Conservation (phyloP, 1,140 invertebrate genomes). For the Tribolium madens region DNA sequence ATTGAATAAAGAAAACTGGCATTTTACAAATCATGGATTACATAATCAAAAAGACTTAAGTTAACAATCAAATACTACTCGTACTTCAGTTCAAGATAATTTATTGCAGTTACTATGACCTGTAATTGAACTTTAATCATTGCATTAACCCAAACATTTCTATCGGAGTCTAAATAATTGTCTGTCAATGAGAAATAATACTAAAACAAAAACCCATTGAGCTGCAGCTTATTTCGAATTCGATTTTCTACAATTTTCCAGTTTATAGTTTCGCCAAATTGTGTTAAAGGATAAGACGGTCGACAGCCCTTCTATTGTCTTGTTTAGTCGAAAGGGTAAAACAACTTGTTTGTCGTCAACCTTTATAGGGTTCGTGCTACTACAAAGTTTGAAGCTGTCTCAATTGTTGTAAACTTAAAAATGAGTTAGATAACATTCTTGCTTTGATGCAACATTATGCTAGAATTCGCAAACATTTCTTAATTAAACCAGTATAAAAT, state of each 20-base stretch:
- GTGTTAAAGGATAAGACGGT: background rate
- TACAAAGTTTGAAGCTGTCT: background rate
- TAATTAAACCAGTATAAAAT: background rate
- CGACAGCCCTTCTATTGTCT: background rate
- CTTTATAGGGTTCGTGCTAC: background rate
- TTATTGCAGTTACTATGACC: conserved; percentile 11
- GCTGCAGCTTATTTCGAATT: too few relatives aligned
- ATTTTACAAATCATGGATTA: too few relatives aligned
- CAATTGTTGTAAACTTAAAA: background rate
- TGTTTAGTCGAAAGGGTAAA: background rate
- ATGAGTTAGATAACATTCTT: background rate
- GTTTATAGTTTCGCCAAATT: background rate
- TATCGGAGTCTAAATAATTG: background rate
- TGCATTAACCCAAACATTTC: background rate
- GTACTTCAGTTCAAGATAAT: conserved; percentile 17
- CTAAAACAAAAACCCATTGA: background rate
- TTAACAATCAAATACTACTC: background rate
- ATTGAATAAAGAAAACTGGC: background rate
- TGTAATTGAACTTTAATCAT: conserved; percentile 26
- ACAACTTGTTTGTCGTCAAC: background rate
- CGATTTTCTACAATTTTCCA: background rate
- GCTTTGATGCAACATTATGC: background rate
- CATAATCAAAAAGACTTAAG: background rate
- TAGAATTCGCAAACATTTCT: background rate
- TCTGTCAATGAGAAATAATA: background rate